Conservation (phyloP, 2,113 vertebrate genomes). For the Mixornis gularis region DNA sequence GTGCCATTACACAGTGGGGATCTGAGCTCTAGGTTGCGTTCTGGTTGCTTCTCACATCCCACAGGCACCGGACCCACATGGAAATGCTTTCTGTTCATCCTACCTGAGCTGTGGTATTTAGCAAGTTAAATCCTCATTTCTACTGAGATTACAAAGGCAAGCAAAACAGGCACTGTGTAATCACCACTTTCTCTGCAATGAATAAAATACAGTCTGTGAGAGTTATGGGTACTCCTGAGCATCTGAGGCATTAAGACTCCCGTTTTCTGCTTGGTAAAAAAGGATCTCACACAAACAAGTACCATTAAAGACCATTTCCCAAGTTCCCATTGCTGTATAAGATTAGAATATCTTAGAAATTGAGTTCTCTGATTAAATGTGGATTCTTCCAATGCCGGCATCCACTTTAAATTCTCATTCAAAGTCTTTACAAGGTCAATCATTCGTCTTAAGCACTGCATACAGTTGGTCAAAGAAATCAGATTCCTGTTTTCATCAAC, state of each 20-base stretch:
- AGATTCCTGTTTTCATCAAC: background rate
- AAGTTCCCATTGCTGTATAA: background rate
- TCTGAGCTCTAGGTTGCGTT: background rate
- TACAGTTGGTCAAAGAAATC: background rate
- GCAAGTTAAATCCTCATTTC: background rate
- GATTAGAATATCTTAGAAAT: background rate
- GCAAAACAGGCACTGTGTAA: background rate
- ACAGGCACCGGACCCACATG: fast-evolving
- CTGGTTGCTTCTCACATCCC: background rate
- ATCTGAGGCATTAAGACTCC: background rate
- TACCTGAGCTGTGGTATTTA: background rate
- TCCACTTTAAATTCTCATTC: background rate
- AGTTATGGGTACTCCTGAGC: background rate
- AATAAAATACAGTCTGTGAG: background rate
- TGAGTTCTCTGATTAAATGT: background rate
- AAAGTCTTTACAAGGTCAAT: background rate
- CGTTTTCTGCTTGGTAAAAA: background rate
- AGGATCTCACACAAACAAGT: background rate
- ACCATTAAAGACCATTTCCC: background rate
- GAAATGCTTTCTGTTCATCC: background rate
- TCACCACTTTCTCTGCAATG: background rate
- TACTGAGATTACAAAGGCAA: background rate
- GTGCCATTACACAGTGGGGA: background rate
- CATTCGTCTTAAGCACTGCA: background rate
- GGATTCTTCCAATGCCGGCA: background rate